A percentile compares a stretch with the other conserved stretches of the same genome.
Conservation (phyloP, 1,140 invertebrate species). For the Brachionus rotundiformis region DNA sequence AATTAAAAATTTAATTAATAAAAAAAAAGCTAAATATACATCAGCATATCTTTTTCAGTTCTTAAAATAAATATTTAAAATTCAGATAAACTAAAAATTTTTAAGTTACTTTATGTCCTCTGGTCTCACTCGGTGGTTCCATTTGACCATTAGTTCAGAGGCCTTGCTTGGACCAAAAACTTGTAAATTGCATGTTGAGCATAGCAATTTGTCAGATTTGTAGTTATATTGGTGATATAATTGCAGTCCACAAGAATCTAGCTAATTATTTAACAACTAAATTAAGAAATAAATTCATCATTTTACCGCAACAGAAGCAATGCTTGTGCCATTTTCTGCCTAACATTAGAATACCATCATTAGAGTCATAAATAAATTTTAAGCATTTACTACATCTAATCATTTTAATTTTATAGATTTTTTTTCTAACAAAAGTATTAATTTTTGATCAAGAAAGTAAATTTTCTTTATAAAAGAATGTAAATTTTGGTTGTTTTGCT, state of each 20-base stretch:
- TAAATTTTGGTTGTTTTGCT: background rate
- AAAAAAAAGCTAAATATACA: conserved; percentile 4
- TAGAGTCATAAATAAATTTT: conserved; percentile 27
- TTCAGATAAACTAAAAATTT: no score
- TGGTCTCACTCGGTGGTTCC: background rate
- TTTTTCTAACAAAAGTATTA: background rate
- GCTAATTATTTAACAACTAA: no score
- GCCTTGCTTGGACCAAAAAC: background rate
- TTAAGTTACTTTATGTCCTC: background rate
- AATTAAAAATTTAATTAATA: background rate
- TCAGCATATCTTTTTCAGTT: conserved; percentile 35
- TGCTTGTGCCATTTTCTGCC: conserved; percentile 12
- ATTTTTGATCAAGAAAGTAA: background rate
- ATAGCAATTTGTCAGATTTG: conserved; percentile 4
- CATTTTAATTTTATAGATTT: conserved; percentile 29
- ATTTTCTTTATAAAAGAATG: background rate
- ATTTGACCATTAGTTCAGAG: background rate
- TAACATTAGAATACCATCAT: background rate
- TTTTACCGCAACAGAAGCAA: conserved; percentile 17
- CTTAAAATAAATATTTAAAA: background rate
- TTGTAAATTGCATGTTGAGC: conserved; percentile 12
- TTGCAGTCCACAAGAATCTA: background rate
- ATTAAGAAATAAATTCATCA: no score
- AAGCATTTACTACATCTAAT: conserved; percentile 11
- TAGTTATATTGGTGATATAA: background rate